Evolutionary conservation across 2,888 invertebrate species (phyloP), one percentile per base, ranked within the genome.

Genomic region (Callyntrura sp.): DNA sequence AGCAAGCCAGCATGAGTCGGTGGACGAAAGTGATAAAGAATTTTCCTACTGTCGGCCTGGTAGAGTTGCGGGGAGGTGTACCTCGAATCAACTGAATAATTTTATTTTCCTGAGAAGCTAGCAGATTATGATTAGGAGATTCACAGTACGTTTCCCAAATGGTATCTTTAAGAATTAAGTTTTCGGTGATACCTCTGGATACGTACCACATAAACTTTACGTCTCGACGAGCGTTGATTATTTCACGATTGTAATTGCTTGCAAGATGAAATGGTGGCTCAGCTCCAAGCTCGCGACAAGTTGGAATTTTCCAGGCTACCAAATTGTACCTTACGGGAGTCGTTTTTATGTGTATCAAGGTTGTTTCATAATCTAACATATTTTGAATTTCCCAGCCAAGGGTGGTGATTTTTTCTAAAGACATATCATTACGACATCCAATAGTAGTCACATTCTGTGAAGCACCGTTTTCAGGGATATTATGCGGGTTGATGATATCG

Each of bases 141-240:
- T 85, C 73, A 17, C 85, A 85, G 12, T 35, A 17, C 35, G 0
- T 57, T 12, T 57, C 73, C 85, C 85, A 85, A 6, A 85, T 0
- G 4, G 20, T 5, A 73, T 85, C 73, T 43, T 85, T 73, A 12
- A 85, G 43, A 57, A 73, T 12, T 9, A 14, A 73, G 17, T 85
- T 70, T 73, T 85, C 85, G 0, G 85, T 57, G n/a, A 85, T 57
- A 17, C 85, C 85, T 57, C 73, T 20, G 11, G 85, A 85, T 17
- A 85, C 43, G 35, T 85, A 85, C 85, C 85, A 85, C 70, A 85
- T 85, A 9, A 43, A 73, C 23, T 85, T 85, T 1, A 82, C 25
- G 14, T 70, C 23, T 2, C 8, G 25, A 3, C n/a, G 48, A 4
- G 12, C 4, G 20, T 51, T 25, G 0, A n/a, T 25, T 14, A 68